Evolutionary conservation across 1,140 invertebrate genomes (phyloP), one percentile per base, ranked within the genome.

Genomic region (Drosophila aff.): DNA sequence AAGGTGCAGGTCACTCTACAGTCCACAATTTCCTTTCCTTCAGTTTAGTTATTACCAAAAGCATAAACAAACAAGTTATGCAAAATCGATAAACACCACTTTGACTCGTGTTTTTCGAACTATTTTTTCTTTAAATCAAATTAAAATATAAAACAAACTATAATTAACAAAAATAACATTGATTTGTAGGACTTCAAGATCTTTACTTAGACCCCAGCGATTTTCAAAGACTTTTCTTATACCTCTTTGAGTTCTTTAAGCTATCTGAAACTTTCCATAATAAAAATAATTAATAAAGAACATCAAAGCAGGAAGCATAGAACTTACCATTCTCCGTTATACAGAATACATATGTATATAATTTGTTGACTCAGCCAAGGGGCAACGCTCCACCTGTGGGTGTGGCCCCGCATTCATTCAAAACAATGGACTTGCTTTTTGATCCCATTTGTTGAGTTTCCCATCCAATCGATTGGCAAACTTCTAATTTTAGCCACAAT

Each of bases 401-500:
- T 62, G 78, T 59, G 58, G 28, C 40, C n/a, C 43, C 31, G 64
- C 68, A 28, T 58, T 43, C 33, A 52, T 52, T 43, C 21, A 23
- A 31, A 52, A 71, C 47, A 71, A 74, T 53, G 9, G 65, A 41
- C 36, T 57, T 60, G 38, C 80, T 43, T 62, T 75, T 65, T 71
- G 46, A 59, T 63, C 44, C 62, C 57, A 65, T 43, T 38, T 73
- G 74, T 75, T 60, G 36, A 59, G 40, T 33, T 64, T 40, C 58
- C 41, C 57, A 33, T 38, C 23, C 28, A 73, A 72, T 60, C 77
- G 58, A 89, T 89, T 83, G 83, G 72, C 84, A 55, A 83, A 58
- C 53, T 59, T 77, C 80, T 82, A 89, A 83, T 71, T 80, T 69
- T 76, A 79, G 76, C 66, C 64, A 44, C 55, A 71, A 77, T 86